These are phyloP conservation scores for Gallinago solitaria DNA, from an alignment of 2,797 vertebrate genomes.

Conservation along the genomic window DNA sequence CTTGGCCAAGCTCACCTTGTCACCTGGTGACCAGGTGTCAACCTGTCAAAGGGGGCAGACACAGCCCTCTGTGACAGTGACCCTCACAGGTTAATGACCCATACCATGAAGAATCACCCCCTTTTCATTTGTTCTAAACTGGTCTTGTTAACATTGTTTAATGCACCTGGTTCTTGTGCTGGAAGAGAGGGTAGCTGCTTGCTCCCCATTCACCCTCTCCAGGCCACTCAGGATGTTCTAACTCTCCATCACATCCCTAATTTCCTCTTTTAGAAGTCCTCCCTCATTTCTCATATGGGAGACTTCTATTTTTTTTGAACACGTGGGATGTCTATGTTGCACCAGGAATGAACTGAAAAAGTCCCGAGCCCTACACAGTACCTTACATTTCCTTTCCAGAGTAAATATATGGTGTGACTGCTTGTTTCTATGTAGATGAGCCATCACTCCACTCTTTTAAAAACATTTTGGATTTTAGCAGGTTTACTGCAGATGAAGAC, in stretches of 20 bases:
- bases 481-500: not conserved
- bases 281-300: not conserved
- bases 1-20: not conserved
- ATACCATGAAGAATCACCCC: not conserved
- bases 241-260: not conserved
- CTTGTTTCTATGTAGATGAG: not conserved
- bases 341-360: not conserved
- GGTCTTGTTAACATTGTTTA: not conserved
- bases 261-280: not conserved
- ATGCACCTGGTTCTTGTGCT: not conserved
- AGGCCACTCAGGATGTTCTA: not conserved
- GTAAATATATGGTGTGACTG: not conserved
- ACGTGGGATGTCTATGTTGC: not conserved
- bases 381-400: not conserved
- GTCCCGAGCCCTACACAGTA: fast-evolving
- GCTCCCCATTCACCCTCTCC: not conserved
- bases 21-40: not conserved
- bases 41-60: not conserved
- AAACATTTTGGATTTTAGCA: not conserved
- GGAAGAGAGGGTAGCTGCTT: not conserved
- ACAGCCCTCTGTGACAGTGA: not conserved
- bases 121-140: not conserved
- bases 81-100: not conserved
- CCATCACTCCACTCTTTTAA: not conserved
- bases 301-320: not conserved